These are phyloP conservation scores for Nyctibius grandis DNA, from an alignment of 2,797 vertebrate genomes.

Conservation along the genomic window DNA sequence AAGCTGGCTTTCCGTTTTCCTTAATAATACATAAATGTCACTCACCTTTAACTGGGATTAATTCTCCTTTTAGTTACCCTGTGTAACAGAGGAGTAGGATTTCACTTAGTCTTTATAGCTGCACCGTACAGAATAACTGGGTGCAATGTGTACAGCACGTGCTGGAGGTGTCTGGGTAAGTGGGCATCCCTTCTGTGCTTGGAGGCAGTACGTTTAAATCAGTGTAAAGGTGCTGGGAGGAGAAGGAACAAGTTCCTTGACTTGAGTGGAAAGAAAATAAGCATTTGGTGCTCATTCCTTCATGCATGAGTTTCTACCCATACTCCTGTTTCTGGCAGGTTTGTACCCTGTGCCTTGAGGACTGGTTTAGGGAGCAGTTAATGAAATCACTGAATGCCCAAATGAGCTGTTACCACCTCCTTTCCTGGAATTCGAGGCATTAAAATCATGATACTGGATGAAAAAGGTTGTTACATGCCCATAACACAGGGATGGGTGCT, in stretches of 20 bases:
- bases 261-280: neutral
- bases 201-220: neutral
- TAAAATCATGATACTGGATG: neutral
- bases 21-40: conserved; percentile 55
- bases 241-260: neutral
- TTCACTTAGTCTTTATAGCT: neutral
- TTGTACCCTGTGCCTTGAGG: neutral
- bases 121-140: accelerated
- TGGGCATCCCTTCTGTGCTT: neutral
- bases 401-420: neutral
- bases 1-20: neutral
- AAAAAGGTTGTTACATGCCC: neutral
- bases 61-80: neutral
- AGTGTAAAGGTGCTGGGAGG: neutral
- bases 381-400: neutral
- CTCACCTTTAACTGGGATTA: conserved; percentile 18
- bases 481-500: neutral
- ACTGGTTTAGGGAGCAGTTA: neutral
- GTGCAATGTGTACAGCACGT: neutral
- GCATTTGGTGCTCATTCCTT: neutral
- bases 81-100: neutral
- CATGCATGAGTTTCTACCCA: accelerated
- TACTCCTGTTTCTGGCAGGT: neutral
- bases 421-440: neutral
- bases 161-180: neutral